A percentile compares a stretch with the other conserved stretches of the same genome.
Evolutionary conservation across 2,888 invertebrate species (phyloP).

Genomic region (Drosophila dives): DNA sequence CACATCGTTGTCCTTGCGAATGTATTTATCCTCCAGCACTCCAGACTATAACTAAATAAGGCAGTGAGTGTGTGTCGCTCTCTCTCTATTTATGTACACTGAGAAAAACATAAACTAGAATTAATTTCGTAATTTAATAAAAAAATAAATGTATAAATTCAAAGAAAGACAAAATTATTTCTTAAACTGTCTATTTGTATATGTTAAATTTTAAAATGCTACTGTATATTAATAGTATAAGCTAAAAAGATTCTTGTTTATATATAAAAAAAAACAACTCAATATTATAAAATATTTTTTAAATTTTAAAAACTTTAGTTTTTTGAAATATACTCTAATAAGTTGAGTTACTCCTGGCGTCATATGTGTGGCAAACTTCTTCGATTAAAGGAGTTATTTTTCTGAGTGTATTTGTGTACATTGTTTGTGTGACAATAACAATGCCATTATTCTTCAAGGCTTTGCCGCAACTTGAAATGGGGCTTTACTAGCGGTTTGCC

Average conservation of each 20-base stretch:
- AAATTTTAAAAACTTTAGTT: background rate
- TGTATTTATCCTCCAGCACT: conserved; percentile 56
- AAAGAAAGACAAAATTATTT: background rate
- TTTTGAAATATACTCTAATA: background rate
- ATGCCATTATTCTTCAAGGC: conserved; percentile 63
- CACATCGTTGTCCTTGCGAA: conserved; percentile 55
- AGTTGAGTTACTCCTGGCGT: background rate
- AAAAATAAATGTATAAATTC: too few relatives aligned
- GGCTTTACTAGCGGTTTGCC: conserved; percentile 59
- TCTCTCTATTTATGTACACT: conserved; percentile 3
- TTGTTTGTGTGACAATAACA: conserved; percentile 52
- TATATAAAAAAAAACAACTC: background rate
- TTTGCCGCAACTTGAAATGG: conserved; percentile 61
- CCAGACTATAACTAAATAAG: conserved; percentile 50
- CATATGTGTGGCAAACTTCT: background rate
- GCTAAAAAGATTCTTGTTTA: background rate
- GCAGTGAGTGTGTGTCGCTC: conserved; percentile 3
- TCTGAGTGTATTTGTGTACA: conserved; percentile 12
- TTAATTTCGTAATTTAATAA: too few relatives aligned
- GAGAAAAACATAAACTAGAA: background rate
- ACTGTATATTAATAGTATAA: background rate
- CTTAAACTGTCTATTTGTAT: background rate
- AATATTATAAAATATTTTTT: background rate
- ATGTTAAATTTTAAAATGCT: too few relatives aligned
- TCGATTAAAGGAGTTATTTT: background rate